Percentiles rank a stretch among this genome's conserved stretches.
phyloP scores from a whole-genome alignment of 2,113 vertebrate genomes.

The Nettapus auritus region DNA sequence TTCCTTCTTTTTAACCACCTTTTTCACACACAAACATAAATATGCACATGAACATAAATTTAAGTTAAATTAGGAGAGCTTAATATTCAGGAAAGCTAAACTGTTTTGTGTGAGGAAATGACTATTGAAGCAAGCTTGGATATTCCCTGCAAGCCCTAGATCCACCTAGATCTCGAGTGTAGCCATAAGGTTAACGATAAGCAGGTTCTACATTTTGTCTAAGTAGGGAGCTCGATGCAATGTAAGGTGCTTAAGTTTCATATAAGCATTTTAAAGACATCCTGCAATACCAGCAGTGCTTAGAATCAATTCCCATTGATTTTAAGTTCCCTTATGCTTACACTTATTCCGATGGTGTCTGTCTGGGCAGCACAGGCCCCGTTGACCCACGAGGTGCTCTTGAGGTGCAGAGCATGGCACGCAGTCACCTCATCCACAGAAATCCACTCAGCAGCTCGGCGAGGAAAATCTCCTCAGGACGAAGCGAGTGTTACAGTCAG shows the following conservation, averaged over 20 bases:
- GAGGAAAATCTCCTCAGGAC: background rate
- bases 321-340: background rate
- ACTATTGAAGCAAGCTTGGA: background rate
- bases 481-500: background rate
- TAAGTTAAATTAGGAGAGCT: background rate
- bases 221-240: background rate
- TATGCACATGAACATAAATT: background rate
- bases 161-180: background rate
- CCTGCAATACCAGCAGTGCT: background rate
- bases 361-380: background rate
- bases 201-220: background rate
- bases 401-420: background rate
- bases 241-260: background rate
- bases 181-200: background rate
- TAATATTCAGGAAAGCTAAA: background rate
- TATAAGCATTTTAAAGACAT: background rate
- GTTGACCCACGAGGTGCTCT: background rate
- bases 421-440: background rate
- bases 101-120: background rate
- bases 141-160: background rate
- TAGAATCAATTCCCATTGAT: background rate
- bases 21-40: background rate
- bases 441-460: background rate
- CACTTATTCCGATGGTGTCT: rapidly evolving
- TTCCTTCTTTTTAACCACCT: background rate